phyloP scores from a whole-genome alignment of 2,113 vertebrate species.

The Pseudorasbora parva region DNA sequence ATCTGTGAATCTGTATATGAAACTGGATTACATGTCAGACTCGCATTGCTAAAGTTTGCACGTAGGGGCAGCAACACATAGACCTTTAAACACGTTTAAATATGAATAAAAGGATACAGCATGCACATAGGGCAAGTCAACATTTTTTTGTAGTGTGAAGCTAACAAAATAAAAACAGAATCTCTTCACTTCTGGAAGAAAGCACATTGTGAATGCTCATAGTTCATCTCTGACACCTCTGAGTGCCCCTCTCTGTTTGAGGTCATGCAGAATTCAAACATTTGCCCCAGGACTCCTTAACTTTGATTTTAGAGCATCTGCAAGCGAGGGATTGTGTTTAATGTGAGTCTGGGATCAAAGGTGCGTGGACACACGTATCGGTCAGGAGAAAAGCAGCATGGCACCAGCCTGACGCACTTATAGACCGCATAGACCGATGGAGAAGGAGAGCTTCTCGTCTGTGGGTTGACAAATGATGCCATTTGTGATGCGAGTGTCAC shows the following conservation, averaged over 20 bases:
- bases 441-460: conserved; percentile 22
- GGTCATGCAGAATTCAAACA: conserved; percentile 25
- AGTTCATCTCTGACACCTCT: conserved; percentile 34
- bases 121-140: not conserved
- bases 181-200: conserved; percentile 15
- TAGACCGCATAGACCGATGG: conserved; percentile 2
- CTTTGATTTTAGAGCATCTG: not conserved
- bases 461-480: conserved; percentile 44
- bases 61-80: not conserved
- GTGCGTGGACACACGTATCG: conserved; percentile 16
- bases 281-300: not conserved
- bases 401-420: conserved; percentile 16
- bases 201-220: conserved; percentile 6
- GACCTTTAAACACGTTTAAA: not conserved
- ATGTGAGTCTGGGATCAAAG: conserved; percentile 30
- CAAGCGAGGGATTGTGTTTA: conserved; percentile 25
- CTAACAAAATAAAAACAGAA: conserved; percentile 22
- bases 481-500: conserved; percentile 36
- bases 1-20: not conserved
- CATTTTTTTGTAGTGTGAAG: not conserved
- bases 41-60: not conserved
- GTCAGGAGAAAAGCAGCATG: conserved; percentile 29
- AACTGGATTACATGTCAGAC: not conserved
- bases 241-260: conserved; percentile 25
- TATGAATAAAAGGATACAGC: not conserved